Base-by-base conservation (phyloP, 2,797 vertebrate species). In the Poeciliopsis turneri region DNA sequence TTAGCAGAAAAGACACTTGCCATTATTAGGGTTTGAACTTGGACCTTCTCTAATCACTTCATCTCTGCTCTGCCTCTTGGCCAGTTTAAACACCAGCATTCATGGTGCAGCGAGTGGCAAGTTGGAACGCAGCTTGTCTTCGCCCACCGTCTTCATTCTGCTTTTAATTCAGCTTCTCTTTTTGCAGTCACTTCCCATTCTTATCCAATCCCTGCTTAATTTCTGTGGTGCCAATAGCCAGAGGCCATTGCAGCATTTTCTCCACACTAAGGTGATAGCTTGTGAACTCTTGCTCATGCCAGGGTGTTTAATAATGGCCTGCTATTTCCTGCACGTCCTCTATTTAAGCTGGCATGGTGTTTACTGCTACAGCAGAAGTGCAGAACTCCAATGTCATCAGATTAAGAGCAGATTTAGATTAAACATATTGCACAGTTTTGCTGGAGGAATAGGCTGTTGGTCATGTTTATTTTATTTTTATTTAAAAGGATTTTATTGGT, bases 381-480 rank as follows among this genome's bases (percentile, higher is more conserved):
- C 78, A 76, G 33, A 10, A 13, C 61, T 39, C 61, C 61, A 66
- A 81, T 75, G 81, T 72, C 4, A 39, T 41, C 36, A 25, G 69
- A 82, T 78, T 80, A 51, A 78, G 82, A 88, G 85, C 77, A 91
- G 93, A 92, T 95, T 93, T 92, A 90, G 89, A 94, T 94, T 82
- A 91, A 92, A 94, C 84, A 79, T 92, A 94, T 92, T 93, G 87
- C 80, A 36, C 91, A 88, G 87, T 93, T 57, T 68, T 84, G 46
- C 90, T 83, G 91, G 85, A 87, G 84, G 83, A 81, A 51, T 83
- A 1, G 70, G 20, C 77, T 55, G 78, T 73, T 18, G 59, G 15
- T 16, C 28, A 28, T n/a, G 25, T n/a, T 57, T 28, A 28, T 53
- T 47, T 47, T 47, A 8, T 51, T 51, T 51, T 51, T n/a, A n/a